Evolutionary conservation across 2,888 invertebrate genomes (phyloP).

Genomic region (Drosophila algonquin): DNA sequence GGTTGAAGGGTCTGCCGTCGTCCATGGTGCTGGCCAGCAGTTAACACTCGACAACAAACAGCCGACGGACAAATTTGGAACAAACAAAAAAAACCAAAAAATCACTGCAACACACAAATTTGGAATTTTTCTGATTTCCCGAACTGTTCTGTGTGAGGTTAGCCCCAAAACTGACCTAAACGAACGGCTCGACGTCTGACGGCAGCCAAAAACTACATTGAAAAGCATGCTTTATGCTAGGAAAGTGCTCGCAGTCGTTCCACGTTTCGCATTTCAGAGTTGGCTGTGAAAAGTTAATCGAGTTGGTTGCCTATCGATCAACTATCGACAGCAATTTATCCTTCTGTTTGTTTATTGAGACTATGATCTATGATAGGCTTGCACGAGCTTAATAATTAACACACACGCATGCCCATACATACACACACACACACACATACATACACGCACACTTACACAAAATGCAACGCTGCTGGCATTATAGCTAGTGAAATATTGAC

Average conservation of each 20-base stretch:
- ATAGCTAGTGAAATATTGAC: background rate
- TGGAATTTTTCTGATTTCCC: constrained; percentile 12
- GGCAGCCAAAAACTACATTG: fast-evolving
- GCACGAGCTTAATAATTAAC: no score
- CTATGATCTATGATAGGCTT: no score
- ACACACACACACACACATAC: background rate
- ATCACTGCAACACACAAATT: background rate
- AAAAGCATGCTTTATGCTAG: background rate
- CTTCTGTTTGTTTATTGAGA: no score
- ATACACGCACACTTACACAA: background rate
- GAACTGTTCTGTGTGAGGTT: constrained; percentile 22
- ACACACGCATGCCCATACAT: constrained; percentile 6
- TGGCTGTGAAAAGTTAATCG: no score
- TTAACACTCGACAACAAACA: background rate
- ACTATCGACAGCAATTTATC: no score
- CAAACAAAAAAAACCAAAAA: background rate
- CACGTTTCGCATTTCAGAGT: no score
- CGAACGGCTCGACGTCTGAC: background rate
- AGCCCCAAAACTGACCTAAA: constrained; percentile 34
- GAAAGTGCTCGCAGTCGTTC: background rate
- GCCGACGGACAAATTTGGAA: background rate
- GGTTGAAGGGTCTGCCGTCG: constrained; percentile 42
- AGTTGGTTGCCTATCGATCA: no score
- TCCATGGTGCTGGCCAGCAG: constrained; percentile 4
- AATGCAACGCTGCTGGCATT: constrained; percentile 36